phyloP scores from a whole-genome alignment of 2,888 invertebrate species.

The Mongoloraphidia duomilia region DNA sequence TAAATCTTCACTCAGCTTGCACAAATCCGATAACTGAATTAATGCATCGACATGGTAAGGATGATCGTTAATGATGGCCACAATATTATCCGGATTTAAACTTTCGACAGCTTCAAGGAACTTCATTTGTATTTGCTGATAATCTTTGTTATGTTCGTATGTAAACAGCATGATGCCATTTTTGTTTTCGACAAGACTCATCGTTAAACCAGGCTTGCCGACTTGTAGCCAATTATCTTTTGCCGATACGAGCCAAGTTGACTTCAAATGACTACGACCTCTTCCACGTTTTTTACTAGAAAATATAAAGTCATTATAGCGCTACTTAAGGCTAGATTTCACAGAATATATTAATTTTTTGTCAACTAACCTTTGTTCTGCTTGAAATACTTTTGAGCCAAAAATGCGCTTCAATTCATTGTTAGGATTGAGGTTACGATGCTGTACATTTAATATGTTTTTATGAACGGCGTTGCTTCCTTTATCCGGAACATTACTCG shows the following conservation, averaged over 20 bases:
- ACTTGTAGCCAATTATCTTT: constrained; percentile 59
- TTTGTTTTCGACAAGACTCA: constrained; percentile 44
- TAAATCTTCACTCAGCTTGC: constrained; percentile 62
- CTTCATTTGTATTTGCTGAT: constrained; percentile 56
- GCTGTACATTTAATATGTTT: constrained; percentile 45
- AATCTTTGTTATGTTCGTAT: constrained; percentile 59
- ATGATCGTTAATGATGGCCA: constrained; percentile 55
- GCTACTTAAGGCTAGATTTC: constrained; percentile 5
- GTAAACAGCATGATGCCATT: constrained; percentile 47
- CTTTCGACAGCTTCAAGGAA: constrained; percentile 69
- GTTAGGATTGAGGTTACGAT: constrained; percentile 60
- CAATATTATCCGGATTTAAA: constrained; percentile 61
- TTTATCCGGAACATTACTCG: constrained; percentile 11
- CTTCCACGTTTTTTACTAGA: constrained; percentile 38
- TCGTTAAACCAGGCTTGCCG: constrained; percentile 55
- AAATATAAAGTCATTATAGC: constrained; percentile 9
- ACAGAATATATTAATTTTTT: neutral
- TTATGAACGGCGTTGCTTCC: constrained; percentile 25
- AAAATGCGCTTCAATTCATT: constrained; percentile 71
- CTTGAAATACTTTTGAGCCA: constrained; percentile 62
- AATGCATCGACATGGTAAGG: constrained; percentile 71
- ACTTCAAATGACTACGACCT: constrained; percentile 41
- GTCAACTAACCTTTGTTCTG: constrained; percentile 30
- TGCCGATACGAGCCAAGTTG: constrained; percentile 51
- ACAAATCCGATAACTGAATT: constrained; percentile 67